Conservation (phyloP, 2,113 vertebrate genomes). For the Daboia siamensis region DNA sequence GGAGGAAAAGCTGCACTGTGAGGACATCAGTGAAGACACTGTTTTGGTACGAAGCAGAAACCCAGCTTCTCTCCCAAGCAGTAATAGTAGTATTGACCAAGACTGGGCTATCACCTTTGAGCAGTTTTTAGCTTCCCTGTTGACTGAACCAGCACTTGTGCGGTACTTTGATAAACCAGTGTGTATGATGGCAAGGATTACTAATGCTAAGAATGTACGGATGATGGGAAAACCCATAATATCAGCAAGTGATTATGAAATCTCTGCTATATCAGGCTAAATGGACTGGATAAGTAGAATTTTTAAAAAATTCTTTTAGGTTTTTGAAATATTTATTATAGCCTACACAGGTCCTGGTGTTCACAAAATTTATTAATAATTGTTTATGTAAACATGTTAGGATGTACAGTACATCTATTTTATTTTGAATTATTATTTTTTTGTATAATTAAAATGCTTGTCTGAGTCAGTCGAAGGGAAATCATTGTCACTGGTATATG, state of each 20-base stretch:
- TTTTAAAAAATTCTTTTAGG: constrained; percentile 46
- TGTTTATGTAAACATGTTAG: constrained; percentile 61
- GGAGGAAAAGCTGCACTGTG: constrained; percentile 93
- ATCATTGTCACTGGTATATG: constrained; percentile 62
- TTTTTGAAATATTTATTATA: constrained; percentile 71
- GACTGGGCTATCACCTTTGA: constrained; percentile 98
- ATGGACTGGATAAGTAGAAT: neutral
- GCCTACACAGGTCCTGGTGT: constrained; percentile 61
- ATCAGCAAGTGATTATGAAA: constrained; percentile 91
- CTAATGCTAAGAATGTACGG: constrained; percentile 87
- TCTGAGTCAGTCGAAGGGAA: constrained; percentile 52
- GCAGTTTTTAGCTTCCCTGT: constrained; percentile 92
- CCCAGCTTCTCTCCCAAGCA: constrained; percentile 69
- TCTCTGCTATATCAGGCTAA: constrained; percentile 88
- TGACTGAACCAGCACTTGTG: constrained; percentile 92
- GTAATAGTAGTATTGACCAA: constrained; percentile 83
- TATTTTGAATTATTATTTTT: constrained; percentile 51
- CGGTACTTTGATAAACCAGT: constrained; percentile 93
- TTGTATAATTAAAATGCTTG: constrained; percentile 52
- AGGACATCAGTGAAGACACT: constrained; percentile 93
- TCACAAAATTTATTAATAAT: constrained; percentile 62
- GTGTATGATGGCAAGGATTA: constrained; percentile 84
- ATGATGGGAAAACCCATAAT: constrained; percentile 82
- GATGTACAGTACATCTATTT: constrained; percentile 26
- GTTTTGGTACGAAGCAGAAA: constrained; percentile 82